A percentile compares a stretch with the other conserved stretches of the same genome.
Conservation (phyloP, 2,113 vertebrate genomes). For the Malurus melanocephalus region DNA sequence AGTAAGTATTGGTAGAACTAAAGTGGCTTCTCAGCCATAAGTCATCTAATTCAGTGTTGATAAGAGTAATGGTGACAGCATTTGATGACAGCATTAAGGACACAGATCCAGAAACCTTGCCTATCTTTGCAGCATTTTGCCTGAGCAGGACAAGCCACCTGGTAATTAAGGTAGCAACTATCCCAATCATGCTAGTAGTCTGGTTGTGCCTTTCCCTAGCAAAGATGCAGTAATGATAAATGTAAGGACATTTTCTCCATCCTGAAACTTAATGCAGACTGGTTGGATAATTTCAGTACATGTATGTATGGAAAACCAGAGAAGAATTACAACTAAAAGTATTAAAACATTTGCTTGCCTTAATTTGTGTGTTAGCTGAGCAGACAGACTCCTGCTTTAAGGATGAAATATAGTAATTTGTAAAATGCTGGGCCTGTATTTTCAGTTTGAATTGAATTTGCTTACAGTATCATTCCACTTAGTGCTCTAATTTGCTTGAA, state of each 20-base stretch:
- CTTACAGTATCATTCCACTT: constrained; percentile 7
- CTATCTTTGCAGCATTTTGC: neutral
- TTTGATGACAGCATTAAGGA: neutral
- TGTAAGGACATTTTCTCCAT: neutral
- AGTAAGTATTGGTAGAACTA: neutral
- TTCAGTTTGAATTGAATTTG: constrained; percentile 5
- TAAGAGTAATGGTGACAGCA: neutral
- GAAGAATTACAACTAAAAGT: neutral
- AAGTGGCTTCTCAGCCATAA: neutral
- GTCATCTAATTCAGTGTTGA: neutral
- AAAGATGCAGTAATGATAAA: neutral
- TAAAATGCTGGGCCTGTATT: constrained; percentile 2
- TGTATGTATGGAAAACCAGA: neutral
- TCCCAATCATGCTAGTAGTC: neutral
- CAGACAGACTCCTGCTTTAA: constrained; percentile 3
- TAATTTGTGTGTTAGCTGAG: neutral
- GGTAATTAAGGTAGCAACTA: neutral
- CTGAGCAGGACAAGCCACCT: neutral
- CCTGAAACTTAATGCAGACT: neutral
- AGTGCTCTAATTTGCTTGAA: constrained; percentile 36
- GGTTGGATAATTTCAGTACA: neutral
- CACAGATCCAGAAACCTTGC: neutral
- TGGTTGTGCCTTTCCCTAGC: neutral
- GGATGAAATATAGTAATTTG: neutral
- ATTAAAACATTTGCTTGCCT: neutral